phyloP scores from a whole-genome alignment of 2,888 invertebrate species.

The Dendrolimus pini region DNA sequence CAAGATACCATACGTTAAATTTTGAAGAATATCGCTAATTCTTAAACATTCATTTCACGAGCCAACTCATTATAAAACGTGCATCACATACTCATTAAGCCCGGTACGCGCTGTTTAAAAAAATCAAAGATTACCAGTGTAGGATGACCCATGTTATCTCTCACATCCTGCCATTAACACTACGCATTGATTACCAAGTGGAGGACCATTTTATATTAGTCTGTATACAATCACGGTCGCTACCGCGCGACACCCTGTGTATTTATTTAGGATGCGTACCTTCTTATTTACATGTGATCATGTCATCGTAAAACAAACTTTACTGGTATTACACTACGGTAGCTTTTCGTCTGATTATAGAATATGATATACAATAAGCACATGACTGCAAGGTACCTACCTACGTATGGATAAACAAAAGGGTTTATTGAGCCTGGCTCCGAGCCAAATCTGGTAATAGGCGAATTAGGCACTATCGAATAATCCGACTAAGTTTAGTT shows the following conservation, averaged over 20 bases:
- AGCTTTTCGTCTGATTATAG: slow-evolving; percentile 31
- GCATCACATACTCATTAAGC: slow-evolving; percentile 23
- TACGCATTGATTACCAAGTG: slow-evolving; percentile 15
- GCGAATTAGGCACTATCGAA: slow-evolving; percentile 44
- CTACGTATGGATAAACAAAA: slow-evolving; percentile 44
- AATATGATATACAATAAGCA: slow-evolving; percentile 9
- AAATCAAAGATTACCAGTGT: slow-evolving; percentile 36
- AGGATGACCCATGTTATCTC: slow-evolving; percentile 20
- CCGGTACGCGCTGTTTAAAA: slow-evolving; percentile 29
- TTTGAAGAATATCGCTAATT: not conserved
- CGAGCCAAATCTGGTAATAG: slow-evolving; percentile 50
- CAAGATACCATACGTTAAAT: no score
- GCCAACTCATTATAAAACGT: slow-evolving; percentile 3
- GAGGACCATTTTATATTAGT: slow-evolving; percentile 37
- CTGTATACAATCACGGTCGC: slow-evolving; percentile 40
- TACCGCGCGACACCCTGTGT: slow-evolving; percentile 56
- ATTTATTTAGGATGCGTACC: slow-evolving; percentile 70
- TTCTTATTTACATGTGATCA: slow-evolving; percentile 49
- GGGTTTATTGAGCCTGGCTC: slow-evolving; percentile 68
- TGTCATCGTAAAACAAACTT: slow-evolving; percentile 34
- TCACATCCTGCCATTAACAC: slow-evolving; percentile 8
- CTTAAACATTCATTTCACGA: not conserved
- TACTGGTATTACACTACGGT: slow-evolving; percentile 30
- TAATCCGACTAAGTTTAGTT: slow-evolving; percentile 31
- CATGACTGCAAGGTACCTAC: slow-evolving; percentile 29